These are phyloP conservation scores for Macroramphosus scolopax DNA, from an alignment of 2,797 vertebrate genomes.

Conservation along the genomic window DNA sequence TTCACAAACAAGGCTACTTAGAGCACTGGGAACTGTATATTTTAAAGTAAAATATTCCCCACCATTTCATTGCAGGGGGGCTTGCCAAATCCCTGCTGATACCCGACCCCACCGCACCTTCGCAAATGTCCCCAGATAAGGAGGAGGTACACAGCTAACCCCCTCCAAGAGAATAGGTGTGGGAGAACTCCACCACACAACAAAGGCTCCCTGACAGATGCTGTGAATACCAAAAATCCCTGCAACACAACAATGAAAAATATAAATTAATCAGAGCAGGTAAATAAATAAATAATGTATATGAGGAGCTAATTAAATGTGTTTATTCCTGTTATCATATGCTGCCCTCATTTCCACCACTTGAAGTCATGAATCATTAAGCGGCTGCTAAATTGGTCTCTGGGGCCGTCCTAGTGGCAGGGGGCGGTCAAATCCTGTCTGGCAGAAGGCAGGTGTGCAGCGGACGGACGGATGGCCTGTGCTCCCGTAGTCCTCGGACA, in stretches of 20 bases:
- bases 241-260: constrained; percentile 71
- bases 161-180: constrained; percentile 36
- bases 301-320: constrained; percentile 93
- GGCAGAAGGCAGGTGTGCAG: constrained; percentile 87
- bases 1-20: constrained; percentile 80
- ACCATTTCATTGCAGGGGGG: constrained; percentile 65
- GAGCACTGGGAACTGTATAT: constrained; percentile 74
- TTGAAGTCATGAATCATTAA: constrained; percentile 97
- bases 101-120: constrained; percentile 52
- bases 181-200: constrained; percentile 66
- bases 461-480: constrained; percentile 79
- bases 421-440: constrained; percentile 87
- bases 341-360: constrained; percentile 89
- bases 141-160: constrained; percentile 54
- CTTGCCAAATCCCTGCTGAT: constrained; percentile 70
- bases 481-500: constrained; percentile 69
- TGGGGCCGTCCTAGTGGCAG: constrained; percentile 81
- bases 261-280: constrained; percentile 83
- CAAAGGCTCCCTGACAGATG: constrained; percentile 81
- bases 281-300: constrained; percentile 88
- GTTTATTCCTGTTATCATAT: constrained; percentile 96
- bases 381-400: constrained; percentile 96
- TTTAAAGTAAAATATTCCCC: constrained; percentile 77
- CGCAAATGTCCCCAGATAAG: constrained; percentile 66
- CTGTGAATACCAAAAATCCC: constrained; percentile 78